phyloP scores from a whole-genome alignment of 2,888 invertebrate species.

The Camponotus fellah region DNA sequence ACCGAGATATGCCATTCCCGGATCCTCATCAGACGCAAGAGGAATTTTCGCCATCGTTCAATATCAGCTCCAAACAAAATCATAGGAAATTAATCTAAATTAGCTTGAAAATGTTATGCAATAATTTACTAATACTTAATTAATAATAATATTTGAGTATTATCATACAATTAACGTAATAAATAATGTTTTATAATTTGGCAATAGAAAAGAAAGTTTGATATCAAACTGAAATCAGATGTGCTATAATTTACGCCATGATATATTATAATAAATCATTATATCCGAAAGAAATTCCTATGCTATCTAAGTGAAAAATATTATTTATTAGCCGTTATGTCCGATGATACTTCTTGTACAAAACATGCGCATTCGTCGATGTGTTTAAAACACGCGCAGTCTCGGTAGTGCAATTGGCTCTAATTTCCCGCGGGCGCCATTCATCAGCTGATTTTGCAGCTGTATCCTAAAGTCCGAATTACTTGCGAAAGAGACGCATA shows the following conservation, averaged over 20 bases:
- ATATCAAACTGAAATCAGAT: not conserved
- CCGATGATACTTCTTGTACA: conserved; percentile 45
- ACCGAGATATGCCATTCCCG: not conserved
- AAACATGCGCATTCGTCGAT: conserved; percentile 63
- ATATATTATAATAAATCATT: not conserved
- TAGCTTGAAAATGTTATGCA: not conserved
- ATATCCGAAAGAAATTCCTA: conserved; percentile 44
- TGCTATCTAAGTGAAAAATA: conserved; percentile 64
- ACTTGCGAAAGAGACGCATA: conserved; percentile 66
- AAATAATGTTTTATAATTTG: not conserved
- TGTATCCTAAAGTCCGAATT: conserved; percentile 68
- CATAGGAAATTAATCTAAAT: not conserved
- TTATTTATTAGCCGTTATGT: conserved; percentile 46
- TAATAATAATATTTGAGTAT: not conserved
- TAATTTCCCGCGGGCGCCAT: conserved; percentile 80
- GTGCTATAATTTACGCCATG: not conserved
- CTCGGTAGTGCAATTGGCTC: conserved; percentile 73
- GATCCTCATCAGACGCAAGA: not conserved
- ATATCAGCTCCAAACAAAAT: not conserved
- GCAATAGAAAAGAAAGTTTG: not conserved
- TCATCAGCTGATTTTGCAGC: conserved; percentile 69
- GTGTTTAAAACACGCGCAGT: conserved; percentile 71
- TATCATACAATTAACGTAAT: not conserved
- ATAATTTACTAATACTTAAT: not conserved
- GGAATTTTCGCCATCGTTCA: not conserved